A percentile compares a stretch with the other conserved stretches of the same genome.
These are phyloP conservation scores for Caenorhabditis inopinata DNA, from an alignment of 1,140 invertebrate genomes.

Conservation along the genomic window DNA sequence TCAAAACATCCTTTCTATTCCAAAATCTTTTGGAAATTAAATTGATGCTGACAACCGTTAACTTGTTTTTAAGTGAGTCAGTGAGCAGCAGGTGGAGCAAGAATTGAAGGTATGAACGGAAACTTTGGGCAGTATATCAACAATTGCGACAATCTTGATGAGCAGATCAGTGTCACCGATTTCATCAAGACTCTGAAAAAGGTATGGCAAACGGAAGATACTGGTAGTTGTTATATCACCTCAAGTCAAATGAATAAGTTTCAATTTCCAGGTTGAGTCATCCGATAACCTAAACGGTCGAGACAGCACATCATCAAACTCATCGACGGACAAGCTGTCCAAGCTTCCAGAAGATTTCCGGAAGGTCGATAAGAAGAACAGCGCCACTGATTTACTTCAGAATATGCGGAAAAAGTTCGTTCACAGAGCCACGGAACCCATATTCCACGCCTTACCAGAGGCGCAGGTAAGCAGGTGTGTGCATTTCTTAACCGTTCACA, in stretches of 20 bases:
- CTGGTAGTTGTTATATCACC: background rate
- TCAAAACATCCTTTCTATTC: too few species aligned
- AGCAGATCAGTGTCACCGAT: constrained; percentile 36
- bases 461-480: constrained; percentile 32
- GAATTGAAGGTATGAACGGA: background rate
- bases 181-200: constrained; percentile 45
- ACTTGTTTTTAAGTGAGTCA: too few species aligned
- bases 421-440: constrained; percentile 40
- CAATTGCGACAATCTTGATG: constrained; percentile 39
- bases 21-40: too few species aligned
- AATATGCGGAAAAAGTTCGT: constrained; percentile 38
- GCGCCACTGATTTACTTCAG: constrained; percentile 31
- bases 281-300: constrained; percentile 20
- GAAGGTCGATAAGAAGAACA: constrained; percentile 21
- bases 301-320: constrained; percentile 9
- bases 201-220: background rate
- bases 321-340: constrained; percentile 8
- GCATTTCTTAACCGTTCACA: background rate
- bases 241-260: too few species aligned
- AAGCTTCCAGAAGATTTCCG: constrained; percentile 11
- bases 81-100: too few species aligned
- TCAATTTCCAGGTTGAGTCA: constrained; percentile 16
- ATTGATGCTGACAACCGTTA: too few species aligned
- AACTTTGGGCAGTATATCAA: constrained; percentile 22
- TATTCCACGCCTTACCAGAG: constrained; percentile 36